These are phyloP conservation scores for Caenorhabditis sp. DNA, from an alignment of 2,888 invertebrate genomes.

Conservation along the genomic window DNA sequence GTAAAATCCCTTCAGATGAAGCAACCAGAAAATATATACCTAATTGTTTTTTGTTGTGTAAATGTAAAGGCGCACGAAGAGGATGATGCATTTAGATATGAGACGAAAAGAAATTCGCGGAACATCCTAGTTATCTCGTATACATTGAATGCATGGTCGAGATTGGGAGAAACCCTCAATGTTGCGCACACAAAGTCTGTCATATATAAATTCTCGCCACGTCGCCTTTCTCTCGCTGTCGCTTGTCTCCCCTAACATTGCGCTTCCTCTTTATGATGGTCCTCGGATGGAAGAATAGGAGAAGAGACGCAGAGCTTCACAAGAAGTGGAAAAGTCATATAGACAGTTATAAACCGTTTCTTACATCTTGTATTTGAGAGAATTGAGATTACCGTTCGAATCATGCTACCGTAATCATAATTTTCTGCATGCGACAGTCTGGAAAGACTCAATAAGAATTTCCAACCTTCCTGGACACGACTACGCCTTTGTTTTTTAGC, in stretches of 20 bases:
- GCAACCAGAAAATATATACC: too few species aligned
- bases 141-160: background rate
- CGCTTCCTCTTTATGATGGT: constrained; percentile 34
- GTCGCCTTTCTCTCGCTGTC: constrained; percentile 49
- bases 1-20: background rate
- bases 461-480: constrained; percentile 46
- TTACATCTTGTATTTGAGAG: too few species aligned
- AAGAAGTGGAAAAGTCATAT: too few species aligned
- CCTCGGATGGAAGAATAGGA: constrained; percentile 11
- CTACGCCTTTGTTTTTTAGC: constrained; percentile 40
- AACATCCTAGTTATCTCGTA: background rate
- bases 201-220: constrained; percentile 52
- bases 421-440: too few species aligned
- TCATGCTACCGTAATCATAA: too few species aligned
- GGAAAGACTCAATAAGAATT: background rate
- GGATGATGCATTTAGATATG: background rate
- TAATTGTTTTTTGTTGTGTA: too few species aligned
- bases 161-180: constrained; percentile 25
- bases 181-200: constrained; percentile 42
- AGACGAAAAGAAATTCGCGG: background rate
- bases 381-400: too few species aligned
- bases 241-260: constrained; percentile 11
- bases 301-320: constrained; percentile 12
- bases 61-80: background rate
- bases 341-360: too few species aligned